phyloP scores from a whole-genome alignment of 2,113 vertebrate species.

The Maccullochella peelii region DNA sequence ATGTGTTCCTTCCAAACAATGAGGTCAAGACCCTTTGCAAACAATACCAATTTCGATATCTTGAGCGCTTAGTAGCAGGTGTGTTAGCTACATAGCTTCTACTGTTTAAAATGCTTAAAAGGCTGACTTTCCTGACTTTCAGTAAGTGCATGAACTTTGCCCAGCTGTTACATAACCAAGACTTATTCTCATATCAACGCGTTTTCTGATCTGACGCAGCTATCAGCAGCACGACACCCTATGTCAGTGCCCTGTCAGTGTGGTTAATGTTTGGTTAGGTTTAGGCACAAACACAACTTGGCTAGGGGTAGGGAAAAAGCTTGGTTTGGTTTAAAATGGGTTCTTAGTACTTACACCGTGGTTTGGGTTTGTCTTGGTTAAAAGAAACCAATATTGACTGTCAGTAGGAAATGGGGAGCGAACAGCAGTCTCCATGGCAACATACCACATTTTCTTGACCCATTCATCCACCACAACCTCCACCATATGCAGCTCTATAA shows the following conservation, averaged over 20 bases:
- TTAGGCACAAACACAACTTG: constrained; percentile 2
- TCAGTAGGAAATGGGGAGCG: not conserved
- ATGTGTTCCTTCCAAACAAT: constrained; percentile 1
- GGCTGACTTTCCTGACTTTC: not conserved
- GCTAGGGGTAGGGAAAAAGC: not conserved
- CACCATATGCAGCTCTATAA: not conserved
- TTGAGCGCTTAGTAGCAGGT: not conserved
- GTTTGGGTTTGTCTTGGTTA: constrained; percentile 4
- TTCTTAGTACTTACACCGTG: not conserved
- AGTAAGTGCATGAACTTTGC: not conserved
- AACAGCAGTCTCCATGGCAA: not conserved
- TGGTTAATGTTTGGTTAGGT: constrained; percentile 17
- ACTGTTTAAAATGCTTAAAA: not conserved
- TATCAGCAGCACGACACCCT: not conserved
- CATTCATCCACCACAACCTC: not conserved
- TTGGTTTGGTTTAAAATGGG: constrained; percentile 16
- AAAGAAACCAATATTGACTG: constrained; percentile 8
- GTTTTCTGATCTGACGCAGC: not conserved
- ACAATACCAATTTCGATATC: not conserved
- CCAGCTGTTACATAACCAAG: not conserved
- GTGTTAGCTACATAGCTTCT: not conserved
- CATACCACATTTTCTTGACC: not conserved
- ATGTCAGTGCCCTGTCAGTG: not conserved
- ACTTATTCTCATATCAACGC: not conserved
- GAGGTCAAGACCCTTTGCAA: not conserved